Evolutionary conservation across 2,113 vertebrate genomes (phyloP), one percentile per base, ranked within the genome.

Genomic region (Sphaerodactylus townsendi): DNA sequence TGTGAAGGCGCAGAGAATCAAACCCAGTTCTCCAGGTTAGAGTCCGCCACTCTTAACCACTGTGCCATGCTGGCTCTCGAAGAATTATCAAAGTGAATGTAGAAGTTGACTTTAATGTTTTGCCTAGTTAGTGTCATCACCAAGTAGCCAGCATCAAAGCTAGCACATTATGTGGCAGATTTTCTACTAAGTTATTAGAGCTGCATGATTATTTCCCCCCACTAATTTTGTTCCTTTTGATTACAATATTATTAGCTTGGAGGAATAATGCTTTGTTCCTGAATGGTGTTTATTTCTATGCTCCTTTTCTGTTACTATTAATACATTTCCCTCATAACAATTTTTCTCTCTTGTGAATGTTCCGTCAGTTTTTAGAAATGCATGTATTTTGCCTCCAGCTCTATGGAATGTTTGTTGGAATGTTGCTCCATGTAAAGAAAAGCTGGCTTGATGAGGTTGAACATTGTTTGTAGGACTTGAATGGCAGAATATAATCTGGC

Each of bases 361-460:
- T 21, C 66, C 11, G 3, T 64, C 39, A 62, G 25, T 66, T 25
- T 53, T 77, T 39, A 56, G 39, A 50, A 73, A 2, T 81, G 25
- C 50, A 14, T 73, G 53, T 44, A 53, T 33, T 85, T 87, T 89
- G 56, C 66, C 70, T 5, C 35, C 69, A 68, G 14, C 10, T 2
- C 39, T 70, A 82, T n/a, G n/a, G n/a, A n/a, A n/a, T n/a, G 46
- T 41, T 85, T 65, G 62, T 37, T 87, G 73, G 59, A 84, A 80
- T 50, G n/a, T 71, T 87, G 1, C 6, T 65, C 74, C 48, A 13
- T 71, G 50, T 70, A 53, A 53, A 48, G 59, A 39, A 71, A 14
- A n/a, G n/a, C 21, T 35, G 28, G 65, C 68, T 28, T 11, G 8
- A 9, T 28, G 7, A 13, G 17, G 7, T 83, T 84, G 3, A 33